A percentile compares a stretch with the other conserved stretches of the same genome.
These are phyloP conservation scores for Epinotia nisella DNA, from an alignment of 2,888 invertebrate species.

Conservation along the genomic window DNA sequence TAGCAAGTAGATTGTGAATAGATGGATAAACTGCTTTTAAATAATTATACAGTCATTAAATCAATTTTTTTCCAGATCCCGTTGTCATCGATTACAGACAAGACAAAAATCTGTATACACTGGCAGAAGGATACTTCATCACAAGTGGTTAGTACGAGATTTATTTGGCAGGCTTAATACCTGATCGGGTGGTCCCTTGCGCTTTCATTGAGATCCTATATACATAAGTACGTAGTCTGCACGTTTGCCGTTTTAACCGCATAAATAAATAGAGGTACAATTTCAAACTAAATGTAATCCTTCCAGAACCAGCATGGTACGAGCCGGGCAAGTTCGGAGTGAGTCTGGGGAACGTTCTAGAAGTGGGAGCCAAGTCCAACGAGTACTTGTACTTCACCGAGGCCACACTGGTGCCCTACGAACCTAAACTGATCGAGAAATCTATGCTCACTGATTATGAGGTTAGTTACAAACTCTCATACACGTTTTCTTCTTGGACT, in stretches of 20 bases:
- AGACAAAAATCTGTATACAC: constrained; percentile 82
- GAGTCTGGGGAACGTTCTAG: constrained; percentile 93
- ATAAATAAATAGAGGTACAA: too few species aligned
- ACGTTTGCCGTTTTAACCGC: too few species aligned
- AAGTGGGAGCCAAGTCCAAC: constrained; percentile 85
- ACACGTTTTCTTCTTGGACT: neutral
- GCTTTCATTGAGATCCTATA: neutral
- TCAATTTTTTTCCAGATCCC: constrained; percentile 86
- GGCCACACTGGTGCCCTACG: constrained; percentile 94
- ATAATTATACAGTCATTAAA: too few species aligned
- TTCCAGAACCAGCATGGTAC: constrained; percentile 95
- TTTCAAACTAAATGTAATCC: neutral
- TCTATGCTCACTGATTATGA: constrained; percentile 91
- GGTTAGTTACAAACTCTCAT: constrained; percentile 79
- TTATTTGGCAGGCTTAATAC: constrained; percentile 23
- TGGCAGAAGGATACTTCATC: constrained; percentile 91
- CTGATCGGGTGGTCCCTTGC: neutral
- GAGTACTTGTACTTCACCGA: constrained; percentile 90
- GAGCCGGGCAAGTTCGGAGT: constrained; percentile 93
- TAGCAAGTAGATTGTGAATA: too few species aligned
- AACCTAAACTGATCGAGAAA: constrained; percentile 92
- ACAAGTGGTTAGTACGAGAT: constrained; percentile 86
- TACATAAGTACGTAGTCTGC: too few species aligned
- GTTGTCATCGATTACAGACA: constrained; percentile 88
- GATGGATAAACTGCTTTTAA: too few species aligned